Evolutionary conservation across 2,888 invertebrate species (phyloP), one percentile per base, ranked within the genome.

Genomic region (Notodonta dromedarius): DNA sequence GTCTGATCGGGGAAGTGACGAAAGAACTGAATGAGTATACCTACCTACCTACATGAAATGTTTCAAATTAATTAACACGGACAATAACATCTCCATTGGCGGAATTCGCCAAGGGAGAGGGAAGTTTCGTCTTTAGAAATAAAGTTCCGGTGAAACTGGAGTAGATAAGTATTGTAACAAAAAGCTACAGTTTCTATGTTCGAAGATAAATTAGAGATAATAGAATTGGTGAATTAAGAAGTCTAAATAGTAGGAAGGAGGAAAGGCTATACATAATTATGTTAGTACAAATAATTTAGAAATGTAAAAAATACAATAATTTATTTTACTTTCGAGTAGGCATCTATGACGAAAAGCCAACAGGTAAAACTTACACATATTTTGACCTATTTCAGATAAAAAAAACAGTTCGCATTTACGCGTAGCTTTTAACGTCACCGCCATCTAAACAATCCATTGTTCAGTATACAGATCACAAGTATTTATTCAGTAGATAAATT

Each of bases 1-100:
- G 65, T 71, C 66, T 60, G 48, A 63, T 62, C 56, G 32, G 60
- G 66, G 57, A 67, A 70, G 64, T 61, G 62, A 69, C 66, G 62
- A 63, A 60, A 61, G 59, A 62, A 67, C 56, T 60, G 61, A 70
- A 58, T 54, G 62, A 52, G 8, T 32, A 63, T 35, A 7, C 35
- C 6, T 35, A 35, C 35, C 35, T 35, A 35, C 24, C 24, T 66
- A 63, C 63, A 64, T 70, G 62, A 69, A 69, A 60, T 67, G 58
- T 60, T 76, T 70, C 55, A 68, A 66, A 69, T 61, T 59, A 66
- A 66, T 66, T 64, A 70, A 56, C 54, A 61, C 42, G 52, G 57
- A 54, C 55, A 53, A 61, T 61, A 35, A 61, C 32, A 61, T 60
- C 51, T 56, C 14, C 39, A 50, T 50, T 50, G 50, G 50, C 8